phyloP scores from a whole-genome alignment of 2,113 vertebrate genomes.

The Perccottus glenii region DNA sequence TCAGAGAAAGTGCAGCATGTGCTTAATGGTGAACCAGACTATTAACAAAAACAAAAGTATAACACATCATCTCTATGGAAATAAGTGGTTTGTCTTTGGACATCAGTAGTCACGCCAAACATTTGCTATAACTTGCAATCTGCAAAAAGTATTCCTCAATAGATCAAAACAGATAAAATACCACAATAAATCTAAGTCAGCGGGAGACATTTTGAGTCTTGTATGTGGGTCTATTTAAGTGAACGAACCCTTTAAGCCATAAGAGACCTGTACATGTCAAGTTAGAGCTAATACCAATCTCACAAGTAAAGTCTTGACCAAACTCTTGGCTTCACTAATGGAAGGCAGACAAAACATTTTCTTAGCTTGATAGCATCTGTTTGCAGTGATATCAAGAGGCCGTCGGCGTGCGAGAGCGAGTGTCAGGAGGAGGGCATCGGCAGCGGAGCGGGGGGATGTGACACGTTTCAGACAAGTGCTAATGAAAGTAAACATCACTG shows the following conservation, averaged over 20 bases:
- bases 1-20: too few relatives aligned
- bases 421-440: background rate
- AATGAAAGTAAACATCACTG: slow-evolving; percentile 81
- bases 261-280: slow-evolving; percentile 22
- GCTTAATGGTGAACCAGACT: too few relatives aligned
- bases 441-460: slow-evolving; percentile 40
- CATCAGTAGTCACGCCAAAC: too few relatives aligned
- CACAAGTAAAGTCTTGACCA: slow-evolving; percentile 71
- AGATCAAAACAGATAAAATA: too few relatives aligned
- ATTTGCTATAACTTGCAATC: too few relatives aligned
- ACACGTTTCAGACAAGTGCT: slow-evolving; percentile 81
- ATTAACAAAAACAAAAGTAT: too few relatives aligned
- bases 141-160: too few relatives aligned
- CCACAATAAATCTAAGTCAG: too few relatives aligned
- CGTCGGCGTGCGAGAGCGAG: slow-evolving; percentile 34
- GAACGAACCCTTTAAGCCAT: slow-evolving; percentile 9
- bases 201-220: too few relatives aligned
- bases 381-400: slow-evolving; percentile 64
- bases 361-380: slow-evolving; percentile 79
- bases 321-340: slow-evolving; percentile 68
- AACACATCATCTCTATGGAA: too few relatives aligned
- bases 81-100: too few relatives aligned
- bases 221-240: slow-evolving; percentile 4
- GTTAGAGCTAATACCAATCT: slow-evolving; percentile 33
- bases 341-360: slow-evolving; percentile 79